Evolutionary conservation across 2,113 vertebrate genomes (phyloP), one percentile per base, ranked within the genome.

Genomic region (Haemorhous mexicanus): DNA sequence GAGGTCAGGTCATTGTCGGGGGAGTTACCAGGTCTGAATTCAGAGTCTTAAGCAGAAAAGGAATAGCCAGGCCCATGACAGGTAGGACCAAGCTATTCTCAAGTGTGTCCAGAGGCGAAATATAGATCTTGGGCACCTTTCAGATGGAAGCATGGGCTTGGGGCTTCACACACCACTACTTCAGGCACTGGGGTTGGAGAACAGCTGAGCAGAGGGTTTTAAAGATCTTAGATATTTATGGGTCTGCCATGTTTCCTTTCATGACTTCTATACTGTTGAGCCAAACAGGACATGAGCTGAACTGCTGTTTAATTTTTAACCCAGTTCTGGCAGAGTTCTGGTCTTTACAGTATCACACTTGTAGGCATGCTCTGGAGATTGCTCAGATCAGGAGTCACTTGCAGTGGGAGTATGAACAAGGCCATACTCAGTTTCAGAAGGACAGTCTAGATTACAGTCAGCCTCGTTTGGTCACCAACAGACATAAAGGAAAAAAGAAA

Each of bases 261-360:
- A 56, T 1, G 24, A 6, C 20, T 63, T 89, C 27, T 61, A 2
- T 24, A 17, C 8, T 46, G 18, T 7, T 61, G 53, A 87, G 53
- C 19, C 77, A 72, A 89, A 59, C 28, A 75, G 43, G 73, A 28
- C 5, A 3, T 72, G 44, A 87, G 8, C 35, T 82, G 41, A 79
- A 33, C 28, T 62, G 32, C n/a, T 76, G 62, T 85, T 87, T 90
- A 53, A 90, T 90, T 79, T 93, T 90, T 85, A 93, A 87, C 17
- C 41, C 18, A 23, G 11, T 56, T 91, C 39, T 90, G 63, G 53
- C 58, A 43, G 61, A 66, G 59, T 56, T 84, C 55, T 89, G 37
- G 15, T 55, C 41, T 63, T 33, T 50, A 53, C n/a, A 52, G 41
- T 58, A 37, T n/a, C n/a, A 19, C 6, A 11, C 14, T 39, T 87